Evolutionary conservation across 2,113 vertebrate genomes (phyloP), one percentile per base, ranked within the genome.

Genomic region (Lophius piscatorius): DNA sequence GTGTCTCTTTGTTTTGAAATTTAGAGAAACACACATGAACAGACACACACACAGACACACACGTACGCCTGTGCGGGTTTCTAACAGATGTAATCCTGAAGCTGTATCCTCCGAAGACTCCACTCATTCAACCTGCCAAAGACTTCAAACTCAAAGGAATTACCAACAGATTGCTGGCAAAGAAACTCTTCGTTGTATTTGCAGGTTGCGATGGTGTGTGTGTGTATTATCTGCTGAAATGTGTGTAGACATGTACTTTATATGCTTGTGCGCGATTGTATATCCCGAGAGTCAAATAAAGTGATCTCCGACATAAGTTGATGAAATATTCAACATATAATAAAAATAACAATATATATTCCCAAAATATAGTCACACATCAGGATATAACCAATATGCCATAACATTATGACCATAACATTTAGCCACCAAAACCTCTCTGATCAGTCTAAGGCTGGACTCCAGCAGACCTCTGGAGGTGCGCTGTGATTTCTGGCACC

Each of bases 251-350:
- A 40, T 65, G 64, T 51, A 60, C 26, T 10, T 17, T 18, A 24
- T 65, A 57, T 33, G 34, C n/a, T 12, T 33, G 12, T 14, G 9
- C 39, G 41, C 41, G 35, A 49, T 26, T 38, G 12, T 71, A 29
- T 14, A 18, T 54, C 76, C 38, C 14, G 17, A 29, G 54, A 64
- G 50, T 46, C 47, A 29, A 46, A 60, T 74, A 59, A 78, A 56
- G 50, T 61, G 63, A 80, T 74, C 69, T 80, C 65, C 72, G 64
- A 70, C 70, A 72, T 41, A 54, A 70, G 74, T 50, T 42, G 67
- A 59, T 87, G 49, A 81, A 83, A 79, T 78, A 84, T 87, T 87
- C 66, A 87, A 67, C 35, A 20, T 39, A n/a, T n/a, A n/a, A n/a
- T n/a, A n/a, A n/a, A n/a, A n/a, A n/a, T n/a, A n/a, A n/a, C n/a